phyloP scores from a whole-genome alignment of 2,797 vertebrate species.

The Scomberomorus guttatus region DNA sequence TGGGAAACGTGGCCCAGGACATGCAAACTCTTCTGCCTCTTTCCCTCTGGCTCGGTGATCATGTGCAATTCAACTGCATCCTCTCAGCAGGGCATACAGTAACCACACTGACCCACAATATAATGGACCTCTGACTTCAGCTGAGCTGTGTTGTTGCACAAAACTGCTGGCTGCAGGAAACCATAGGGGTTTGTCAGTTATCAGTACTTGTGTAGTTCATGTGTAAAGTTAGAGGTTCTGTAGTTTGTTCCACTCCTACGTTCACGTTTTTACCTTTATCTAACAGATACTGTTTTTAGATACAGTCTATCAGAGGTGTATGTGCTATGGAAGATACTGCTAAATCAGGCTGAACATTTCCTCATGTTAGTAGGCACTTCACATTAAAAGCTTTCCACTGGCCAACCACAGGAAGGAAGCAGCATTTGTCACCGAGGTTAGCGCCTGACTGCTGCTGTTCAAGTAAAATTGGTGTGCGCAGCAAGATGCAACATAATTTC shows the following conservation, averaged over 20 bases:
- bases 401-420: constrained; percentile 36
- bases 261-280: constrained; percentile 8
- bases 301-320: background rate
- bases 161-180: background rate
- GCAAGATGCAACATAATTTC: background rate
- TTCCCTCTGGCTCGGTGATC: too few relatives aligned
- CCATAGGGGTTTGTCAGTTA: background rate
- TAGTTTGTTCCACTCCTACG: constrained; percentile 9
- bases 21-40: too few relatives aligned
- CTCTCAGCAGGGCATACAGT: background rate
- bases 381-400: constrained; percentile 17
- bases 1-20: too few relatives aligned
- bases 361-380: background rate
- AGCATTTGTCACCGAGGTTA: background rate
- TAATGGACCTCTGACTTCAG: background rate
- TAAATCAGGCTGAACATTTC: background rate
- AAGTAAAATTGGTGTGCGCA: background rate
- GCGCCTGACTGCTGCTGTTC: background rate
- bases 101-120: background rate
- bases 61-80: background rate
- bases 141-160: background rate
- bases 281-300: background rate
- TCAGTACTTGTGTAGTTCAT: background rate
- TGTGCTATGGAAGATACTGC: background rate
- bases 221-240: background rate